These are phyloP conservation scores for Alcedo quadribrachys DNA, from an alignment of 2,797 vertebrate species.

Conservation along the genomic window DNA sequence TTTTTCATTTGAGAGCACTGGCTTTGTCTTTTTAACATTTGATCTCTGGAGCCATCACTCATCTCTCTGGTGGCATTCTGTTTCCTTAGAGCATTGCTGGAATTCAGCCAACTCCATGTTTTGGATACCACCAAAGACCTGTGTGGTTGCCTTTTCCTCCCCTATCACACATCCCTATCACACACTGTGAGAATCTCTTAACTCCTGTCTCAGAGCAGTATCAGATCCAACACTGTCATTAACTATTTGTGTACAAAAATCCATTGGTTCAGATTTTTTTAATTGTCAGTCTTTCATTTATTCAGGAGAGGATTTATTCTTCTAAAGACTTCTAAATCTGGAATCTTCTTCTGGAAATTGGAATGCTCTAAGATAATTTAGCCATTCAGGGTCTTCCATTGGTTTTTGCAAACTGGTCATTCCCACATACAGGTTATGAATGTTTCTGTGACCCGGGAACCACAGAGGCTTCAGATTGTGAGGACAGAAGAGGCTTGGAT, in stretches of 20 bases:
- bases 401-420: background rate
- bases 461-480: background rate
- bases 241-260: background rate
- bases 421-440: background rate
- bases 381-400: background rate
- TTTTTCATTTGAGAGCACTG: background rate
- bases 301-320: background rate
- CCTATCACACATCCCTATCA: background rate
- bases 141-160: constrained; percentile 27
- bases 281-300: background rate
- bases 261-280: background rate
- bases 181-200: background rate
- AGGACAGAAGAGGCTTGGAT: background rate
- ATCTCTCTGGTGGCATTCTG: background rate
- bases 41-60: constrained; percentile 9
- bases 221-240: background rate
- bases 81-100: constrained; percentile 42
- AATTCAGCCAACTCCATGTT: constrained; percentile 22
- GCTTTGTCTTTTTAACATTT: constrained; percentile 25
- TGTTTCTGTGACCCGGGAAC: background rate
- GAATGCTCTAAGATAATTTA: background rate
- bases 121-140: constrained; percentile 13
- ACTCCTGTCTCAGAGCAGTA: background rate
- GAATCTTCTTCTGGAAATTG: background rate
- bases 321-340: background rate